Base-by-base conservation (phyloP, 2,888 invertebrate genomes). In the Andrena hattorfiana region DNA sequence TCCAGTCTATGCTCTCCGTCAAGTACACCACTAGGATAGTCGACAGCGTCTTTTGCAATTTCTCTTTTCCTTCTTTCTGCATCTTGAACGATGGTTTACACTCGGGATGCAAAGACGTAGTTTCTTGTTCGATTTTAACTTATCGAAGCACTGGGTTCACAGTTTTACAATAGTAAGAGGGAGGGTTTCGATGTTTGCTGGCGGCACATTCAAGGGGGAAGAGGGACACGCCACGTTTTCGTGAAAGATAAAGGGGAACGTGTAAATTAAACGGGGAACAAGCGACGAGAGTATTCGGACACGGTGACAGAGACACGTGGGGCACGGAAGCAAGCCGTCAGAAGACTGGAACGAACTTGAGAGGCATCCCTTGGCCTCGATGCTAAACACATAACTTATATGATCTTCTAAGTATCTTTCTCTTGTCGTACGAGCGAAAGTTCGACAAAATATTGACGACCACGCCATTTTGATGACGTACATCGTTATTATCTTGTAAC, bases 321-420 rank as follows among this genome's bases (percentile, higher is more conserved):
- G 84, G 81, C 91, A 84, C 88, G 91, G 87, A 87, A 88, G 91
- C 90, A 86, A 90, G 91, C 89, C 87, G 91, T 89, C 89, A 73
- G 89, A 93, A 93, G 93, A 93, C 93, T 93, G 92, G 88, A 56
- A 83, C 89, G 89, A 90, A 94, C 94, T 94, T 94, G 94, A 93
- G 92, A 91, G 94, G 94, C 91, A 93, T 94, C 94, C 90, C 93
- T 92, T 92, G 94, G 92, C 94, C 94, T 94, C 94, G 93, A 85
- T 86, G 89, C 90, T 87, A 69, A 89, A 92, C 91, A 90, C 91
- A 92, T 92, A 92, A 93, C 90, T 92, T 89, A 90, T 91, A 92
- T 92, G 90, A 92, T 92, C 92, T 91, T 86, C 79, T 87, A 85
- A 87, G 88, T 59, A 75, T 75, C 82, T 62, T 66, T 66, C 51